Base-by-base conservation (phyloP, 2,113 vertebrate genomes). In the Loxodonta africana region DNA sequence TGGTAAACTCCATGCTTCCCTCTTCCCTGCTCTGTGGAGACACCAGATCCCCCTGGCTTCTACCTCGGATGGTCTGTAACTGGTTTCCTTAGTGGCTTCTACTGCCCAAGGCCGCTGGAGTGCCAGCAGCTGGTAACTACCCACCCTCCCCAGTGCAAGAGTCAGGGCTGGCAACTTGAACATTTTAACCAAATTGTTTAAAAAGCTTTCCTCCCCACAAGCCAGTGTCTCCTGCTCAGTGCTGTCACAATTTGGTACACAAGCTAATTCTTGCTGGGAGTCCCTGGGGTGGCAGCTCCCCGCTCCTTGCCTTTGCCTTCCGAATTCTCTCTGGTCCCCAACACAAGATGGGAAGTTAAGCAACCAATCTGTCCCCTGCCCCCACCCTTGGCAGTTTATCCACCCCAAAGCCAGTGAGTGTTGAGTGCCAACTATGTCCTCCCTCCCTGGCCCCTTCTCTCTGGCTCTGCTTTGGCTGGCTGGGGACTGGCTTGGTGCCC, bases 161-260 rank as follows among this genome's bases (percentile, higher is more conserved):
- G 96, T 85, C 89, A 23, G 92, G 69, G 41, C 86, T 63, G 51
- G 85, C 80, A 94, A 90, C 83, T 76, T 93, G 95, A 96, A 85
- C 95, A 77, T 94, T 97, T 98, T 95, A 96, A 97, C 95, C 90
- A 96, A 97, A 97, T 95, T 95, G 96, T 95, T 97, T 96, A 90
- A 96, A 97, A 98, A 88, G 46, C 20, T 93, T 95, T 90, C 94
- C 93, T 90, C 88, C 95, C 69, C 73, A 97, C 48, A 71, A 97
- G 95, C 92, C 88, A 73, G 88, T 60, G 86, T 96, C 89, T 98
- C 96, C 73, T 44, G 26, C 78, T 90, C 30, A 6, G 30, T 6
- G 78, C 91, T 82, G 12, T 96, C 25, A 33, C 95, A 95, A 98
- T 89, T 23, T 48, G 94, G 96, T 69, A 76, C 0, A 30, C 87